Evolutionary conservation across 1,140 invertebrate genomes (phyloP), one percentile per base, ranked within the genome.

Genomic region (Caenorhabditis briggsae): DNA sequence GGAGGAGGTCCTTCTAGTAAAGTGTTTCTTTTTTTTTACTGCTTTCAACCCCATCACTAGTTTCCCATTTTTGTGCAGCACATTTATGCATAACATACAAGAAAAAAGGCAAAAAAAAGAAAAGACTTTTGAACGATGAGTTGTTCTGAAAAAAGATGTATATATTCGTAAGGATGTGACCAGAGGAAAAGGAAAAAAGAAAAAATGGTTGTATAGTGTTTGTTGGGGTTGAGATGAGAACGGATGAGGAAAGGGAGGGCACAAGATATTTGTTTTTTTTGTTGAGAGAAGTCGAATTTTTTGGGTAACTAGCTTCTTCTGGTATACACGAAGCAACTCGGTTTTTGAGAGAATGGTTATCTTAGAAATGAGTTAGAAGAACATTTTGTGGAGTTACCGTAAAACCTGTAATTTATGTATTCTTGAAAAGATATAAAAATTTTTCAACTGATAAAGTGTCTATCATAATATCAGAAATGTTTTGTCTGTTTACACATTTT

Each of bases 21-120:
- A 83, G 82, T 59, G 82, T 43, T 83, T 61, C 82, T 83, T 43
- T 18, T 61, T 58, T 5, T 83, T 48, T 11, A 23, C 14, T 61
- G 11, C 58, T 61, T 46, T 46, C 25, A 20, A 6, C 25, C 9
- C 55, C n/a, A 8, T 25, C 33, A 33, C 33, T 33, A 33, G 41
- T n/a, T 5, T 43, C 11, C n/a, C 70, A 20, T 61, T 20, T 20
- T 61, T 61, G n/a, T 78, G n/a, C 70, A 33, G 33, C 33, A 33
- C 33, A 78, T 78, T 78, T 78, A 78, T 78, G 70, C 43, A 78
- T 78, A 78, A 78, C 65, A 74, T 82, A 58, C 58, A 83, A 83
- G 48, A 83, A 20, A 58, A 33, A 33, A 33, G 33, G 58, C 20
- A 83, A 16, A 59, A 43, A 58, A 59, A 33, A 58, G 25, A 58